Percentiles rank a stretch among this genome's conserved stretches.
These are phyloP conservation scores for Eugnorisma glareosa DNA, from an alignment of 2,888 invertebrate species.

Conservation along the genomic window DNA sequence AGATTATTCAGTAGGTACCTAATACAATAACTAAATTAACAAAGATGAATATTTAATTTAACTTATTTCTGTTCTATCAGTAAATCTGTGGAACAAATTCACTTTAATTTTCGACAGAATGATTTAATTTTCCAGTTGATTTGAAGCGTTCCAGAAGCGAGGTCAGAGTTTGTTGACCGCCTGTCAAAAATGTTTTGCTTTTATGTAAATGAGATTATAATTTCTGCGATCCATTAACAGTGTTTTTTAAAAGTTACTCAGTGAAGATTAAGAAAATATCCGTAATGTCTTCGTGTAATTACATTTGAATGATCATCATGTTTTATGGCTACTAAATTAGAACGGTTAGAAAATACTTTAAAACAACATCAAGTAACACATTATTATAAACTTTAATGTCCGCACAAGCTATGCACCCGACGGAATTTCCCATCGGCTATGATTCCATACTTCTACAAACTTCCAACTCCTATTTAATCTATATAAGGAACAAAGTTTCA, in stretches of 20 bases:
- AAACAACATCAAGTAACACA: neutral
- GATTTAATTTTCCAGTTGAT: constrained; percentile 52
- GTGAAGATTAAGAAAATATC: constrained; percentile 27
- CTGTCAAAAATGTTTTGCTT: constrained; percentile 45
- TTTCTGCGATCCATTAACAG: constrained; percentile 31
- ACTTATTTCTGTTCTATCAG: constrained; percentile 1
- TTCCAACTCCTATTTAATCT: neutral
- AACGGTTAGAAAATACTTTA: neutral
- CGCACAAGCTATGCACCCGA: neutral
- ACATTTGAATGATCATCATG: neutral
- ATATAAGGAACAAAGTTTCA: neutral
- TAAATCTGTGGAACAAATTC: constrained; percentile 20
- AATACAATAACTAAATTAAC: neutral
- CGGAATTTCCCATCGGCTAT: neutral
- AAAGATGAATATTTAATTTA: constrained; percentile 13
- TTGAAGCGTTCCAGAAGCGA: constrained; percentile 39
- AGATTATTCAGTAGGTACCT: neutral
- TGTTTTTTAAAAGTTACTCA: constrained; percentile 26
- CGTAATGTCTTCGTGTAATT: neutral
- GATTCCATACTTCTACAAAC: neutral
- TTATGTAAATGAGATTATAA: constrained; percentile 35
- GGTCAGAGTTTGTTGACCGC: constrained; percentile 37
- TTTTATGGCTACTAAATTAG: neutral
- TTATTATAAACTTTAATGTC: neutral
- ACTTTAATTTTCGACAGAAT: constrained; percentile 30